Base-by-base conservation (phyloP, 2,888 invertebrate genomes). In the Xanthorhoe spadicearia region DNA sequence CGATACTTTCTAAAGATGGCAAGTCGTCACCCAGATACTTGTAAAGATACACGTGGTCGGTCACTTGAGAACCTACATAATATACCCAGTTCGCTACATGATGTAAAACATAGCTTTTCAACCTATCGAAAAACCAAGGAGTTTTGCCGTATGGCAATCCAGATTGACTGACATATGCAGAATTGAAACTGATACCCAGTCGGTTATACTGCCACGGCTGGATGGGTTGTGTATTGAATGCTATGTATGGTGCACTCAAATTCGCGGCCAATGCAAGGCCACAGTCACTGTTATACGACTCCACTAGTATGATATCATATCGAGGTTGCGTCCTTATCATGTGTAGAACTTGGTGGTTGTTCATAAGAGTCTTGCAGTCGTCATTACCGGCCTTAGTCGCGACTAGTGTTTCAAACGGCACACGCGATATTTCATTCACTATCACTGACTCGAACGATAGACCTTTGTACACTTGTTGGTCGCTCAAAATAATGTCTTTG, bases 281-380 rank as follows among this genome's bases (percentile, higher is more conserved):
- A 77, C 97, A 96, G 80, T 97, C 96, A 43, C 95, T 94, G 77
- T 96, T 96, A 84, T 96, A 96, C 61, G 94, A 94, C 83, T 97
- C 97, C 70, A 95, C 94, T 23, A 97, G 78, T 46, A 97, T 94
- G 8, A 97, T 87, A 82, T 97, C 97, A 82, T 94, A 96, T 61
- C 91, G 92, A 68, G 93, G 90, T 70, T 83, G 87, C 79, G 81
- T 94, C 66, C 72, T 86, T 81, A 83, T 92, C 87, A 93, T 89
- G n/a, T 94, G 93, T 51, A 91, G 79, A 74, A 94, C 93, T 59
- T 94, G 89, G 55, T 94, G 88, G 70, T 95, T 83, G 53, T 88
- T 88, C 77, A 95, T 88, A 64, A 94, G 78, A 58, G 82, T 86
- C 77, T 90, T 92, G 78, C 93, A 93, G 74, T 92, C 92, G 53